Evolutionary conservation across 1,140 invertebrate genomes (phyloP), one percentile per base, ranked within the genome.

Genomic region (Euglossa dilemma): DNA sequence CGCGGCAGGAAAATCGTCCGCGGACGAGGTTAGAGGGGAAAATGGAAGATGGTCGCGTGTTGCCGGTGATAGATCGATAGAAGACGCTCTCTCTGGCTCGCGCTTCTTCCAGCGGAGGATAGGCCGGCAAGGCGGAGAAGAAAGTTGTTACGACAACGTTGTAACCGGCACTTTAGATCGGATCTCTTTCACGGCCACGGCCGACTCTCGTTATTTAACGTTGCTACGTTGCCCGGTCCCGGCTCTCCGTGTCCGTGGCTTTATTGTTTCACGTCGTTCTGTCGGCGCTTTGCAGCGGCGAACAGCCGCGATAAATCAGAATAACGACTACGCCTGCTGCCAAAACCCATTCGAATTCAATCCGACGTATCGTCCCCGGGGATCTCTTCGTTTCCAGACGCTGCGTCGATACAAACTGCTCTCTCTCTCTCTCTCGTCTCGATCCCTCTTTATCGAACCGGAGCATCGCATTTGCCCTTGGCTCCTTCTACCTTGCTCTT

Each of bases 151-250:
- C 91, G 90, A 88, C 87, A 88, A 84, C 83, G 83, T 84, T 80
- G 83, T 87, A 89, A 88, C 90, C 75, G 87, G 87, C 85, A 91
- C 80, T 90, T 91, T 86, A 87, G 84, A 89, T 90, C 78, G 81
- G 76, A 88, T 87, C 86, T 81, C 77, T 88, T 84, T 86, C 89
- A 86, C 85, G 83, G 67, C 47, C 84, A 83, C 64, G 83, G 80
- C 84, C 89, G 84, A 84, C 85, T 85, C 85, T 90, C 85, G 86
- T 90, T 90, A 87, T 88, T 91, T 83, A 74, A 85, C 66, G 82
- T 86, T 86, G 78, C 82, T 84, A 80, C 77, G 69, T 80, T 72
- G 54, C 45, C 25, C 0, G 59, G 12, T 36, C 6, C 18, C 11
- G 50, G 73, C 56, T 43, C 56, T 43, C 36, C 5, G 25, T 52